Percentiles rank a stretch among this genome's conserved stretches.
These are phyloP conservation scores for Engystomops pustulosus DNA, from an alignment of 2,113 vertebrate genomes.

Conservation along the genomic window DNA sequence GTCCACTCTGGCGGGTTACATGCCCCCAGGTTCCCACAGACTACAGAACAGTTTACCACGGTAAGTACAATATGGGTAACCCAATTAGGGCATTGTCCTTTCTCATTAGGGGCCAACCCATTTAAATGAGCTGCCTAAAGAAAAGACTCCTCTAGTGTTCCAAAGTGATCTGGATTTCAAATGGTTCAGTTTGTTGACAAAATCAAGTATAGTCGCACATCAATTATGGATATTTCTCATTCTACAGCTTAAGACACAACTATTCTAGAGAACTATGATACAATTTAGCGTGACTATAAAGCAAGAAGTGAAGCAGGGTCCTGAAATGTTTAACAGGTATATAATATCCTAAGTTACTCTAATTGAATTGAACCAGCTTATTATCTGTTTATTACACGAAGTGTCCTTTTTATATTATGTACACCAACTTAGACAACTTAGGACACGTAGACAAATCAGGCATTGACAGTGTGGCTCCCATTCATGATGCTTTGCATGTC, in stretches of 20 bases:
- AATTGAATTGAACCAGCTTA: neutral
- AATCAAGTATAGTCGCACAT: neutral
- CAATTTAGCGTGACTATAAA: neutral
- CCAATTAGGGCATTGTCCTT: no score
- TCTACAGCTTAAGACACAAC: neutral
- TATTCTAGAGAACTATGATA: neutral
- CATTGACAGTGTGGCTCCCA: neutral
- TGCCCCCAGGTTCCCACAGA: no score
- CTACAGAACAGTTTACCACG: no score
- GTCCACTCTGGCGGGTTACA: no score
- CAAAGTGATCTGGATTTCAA: neutral
- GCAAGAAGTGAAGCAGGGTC: no score
- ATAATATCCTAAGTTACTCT: no score
- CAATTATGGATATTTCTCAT: neutral
- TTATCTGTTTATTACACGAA: neutral
- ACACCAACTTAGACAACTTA: neutral
- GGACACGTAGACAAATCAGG: neutral
- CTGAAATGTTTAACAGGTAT: neutral
- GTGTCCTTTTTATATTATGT: neutral
- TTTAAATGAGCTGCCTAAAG: neutral
- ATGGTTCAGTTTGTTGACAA: neutral
- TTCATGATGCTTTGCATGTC: neutral
- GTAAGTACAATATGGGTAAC: no score
- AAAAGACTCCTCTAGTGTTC: neutral
- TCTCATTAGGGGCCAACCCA: no score